phyloP scores from a whole-genome alignment of 1,140 invertebrate genomes.

The Adelges cooleyi region DNA sequence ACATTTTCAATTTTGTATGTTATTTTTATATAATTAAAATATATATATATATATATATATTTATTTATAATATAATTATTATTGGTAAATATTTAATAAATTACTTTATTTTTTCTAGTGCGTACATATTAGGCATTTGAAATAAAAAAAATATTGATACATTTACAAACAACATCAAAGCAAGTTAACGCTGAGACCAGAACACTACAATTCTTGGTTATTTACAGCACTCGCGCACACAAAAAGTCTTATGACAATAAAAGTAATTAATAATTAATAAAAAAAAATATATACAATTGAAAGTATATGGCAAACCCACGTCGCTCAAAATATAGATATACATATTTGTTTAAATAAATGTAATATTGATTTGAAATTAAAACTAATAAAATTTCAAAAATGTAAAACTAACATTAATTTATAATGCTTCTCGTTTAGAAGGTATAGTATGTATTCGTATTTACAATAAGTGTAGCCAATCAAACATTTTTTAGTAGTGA shows the following conservation, averaged over 20 bases:
- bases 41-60: neutral
- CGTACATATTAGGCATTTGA: too few species aligned
- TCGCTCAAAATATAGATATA: slow-evolving; percentile 17
- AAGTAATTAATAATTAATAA: too few species aligned
- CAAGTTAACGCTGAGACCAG: neutral
- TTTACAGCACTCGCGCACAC: neutral
- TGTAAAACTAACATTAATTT: slow-evolving; percentile 5
- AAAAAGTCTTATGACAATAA: neutral
- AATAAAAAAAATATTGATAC: neutral
- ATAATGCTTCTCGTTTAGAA: too few species aligned
- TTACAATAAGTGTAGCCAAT: too few species aligned
- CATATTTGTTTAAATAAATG: too few species aligned
- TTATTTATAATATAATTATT: neutral
- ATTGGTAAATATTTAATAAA: slow-evolving; percentile 2
- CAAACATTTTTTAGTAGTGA: too few species aligned
- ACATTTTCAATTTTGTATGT: neutral
- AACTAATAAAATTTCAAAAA: slow-evolving; percentile 8
- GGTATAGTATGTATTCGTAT: too few species aligned
- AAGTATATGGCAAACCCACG: slow-evolving; percentile 6
- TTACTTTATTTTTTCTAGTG: too few species aligned
- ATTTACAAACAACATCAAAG: slow-evolving; percentile 24
- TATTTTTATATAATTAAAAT: slow-evolving; percentile 10
- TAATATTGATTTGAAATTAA: too few species aligned
- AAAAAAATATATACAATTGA: too few species aligned
- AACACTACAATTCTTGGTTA: neutral